A percentile compares a stretch with the other conserved stretches of the same genome.
These are phyloP conservation scores for Pomatorhinus ruficollis DNA, from an alignment of 2,113 vertebrate genomes.

Conservation along the genomic window DNA sequence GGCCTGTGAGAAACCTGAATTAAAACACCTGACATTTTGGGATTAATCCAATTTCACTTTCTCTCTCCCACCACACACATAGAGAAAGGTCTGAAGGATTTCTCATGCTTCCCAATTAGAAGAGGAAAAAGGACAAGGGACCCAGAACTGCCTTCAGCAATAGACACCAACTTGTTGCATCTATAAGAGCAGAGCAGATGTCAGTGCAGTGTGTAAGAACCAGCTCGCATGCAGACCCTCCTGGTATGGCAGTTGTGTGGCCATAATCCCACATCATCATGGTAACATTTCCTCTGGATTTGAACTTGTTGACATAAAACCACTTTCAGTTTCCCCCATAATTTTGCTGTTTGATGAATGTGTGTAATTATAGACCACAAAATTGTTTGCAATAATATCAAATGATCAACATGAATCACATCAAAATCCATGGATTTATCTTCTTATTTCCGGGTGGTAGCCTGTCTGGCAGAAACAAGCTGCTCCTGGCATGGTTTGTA, in stretches of 20 bases:
- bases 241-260: neutral
- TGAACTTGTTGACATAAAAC: neutral
- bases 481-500: neutral
- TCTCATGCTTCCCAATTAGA: neutral
- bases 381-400: neutral
- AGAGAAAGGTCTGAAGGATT: neutral
- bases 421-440: neutral
- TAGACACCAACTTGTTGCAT: too few species aligned
- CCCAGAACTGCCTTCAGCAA: neutral
- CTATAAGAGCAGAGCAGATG: neutral
- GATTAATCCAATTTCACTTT: neutral
- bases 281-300: neutral
- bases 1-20: neutral
- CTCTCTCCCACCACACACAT: neutral
- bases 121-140: neutral
- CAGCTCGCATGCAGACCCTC: neutral
- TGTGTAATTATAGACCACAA: neutral
- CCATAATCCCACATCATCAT: rapidly evolving
- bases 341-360: neutral
- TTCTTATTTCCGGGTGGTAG: neutral
- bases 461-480: neutral
- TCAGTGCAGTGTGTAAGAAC: neutral
- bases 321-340: neutral
- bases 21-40: neutral
- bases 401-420: neutral